Conservation (phyloP, 2,113 vertebrate species). For the Notarius lentiginosus region DNA sequence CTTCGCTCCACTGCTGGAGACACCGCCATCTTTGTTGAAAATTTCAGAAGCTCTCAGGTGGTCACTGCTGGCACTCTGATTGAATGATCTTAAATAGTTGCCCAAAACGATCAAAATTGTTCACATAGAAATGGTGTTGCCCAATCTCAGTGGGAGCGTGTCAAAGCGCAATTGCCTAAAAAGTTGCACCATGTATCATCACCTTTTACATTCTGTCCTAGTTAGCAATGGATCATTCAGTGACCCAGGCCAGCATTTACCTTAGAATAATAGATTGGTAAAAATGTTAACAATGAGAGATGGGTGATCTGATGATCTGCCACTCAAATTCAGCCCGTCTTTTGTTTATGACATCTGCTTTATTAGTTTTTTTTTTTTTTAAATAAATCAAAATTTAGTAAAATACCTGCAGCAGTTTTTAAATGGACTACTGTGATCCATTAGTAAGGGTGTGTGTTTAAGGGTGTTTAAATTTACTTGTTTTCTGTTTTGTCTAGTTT, state of each 20-base stretch:
- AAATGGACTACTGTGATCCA: not conserved
- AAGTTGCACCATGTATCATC: too few species aligned
- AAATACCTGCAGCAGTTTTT: not conserved
- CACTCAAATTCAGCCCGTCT: not conserved
- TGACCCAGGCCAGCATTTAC: not conserved
- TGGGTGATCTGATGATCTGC: not conserved
- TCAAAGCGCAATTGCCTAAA: too few species aligned
- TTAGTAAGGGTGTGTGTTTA: not conserved
- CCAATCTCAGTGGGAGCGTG: too few species aligned
- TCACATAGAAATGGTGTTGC: too few species aligned
- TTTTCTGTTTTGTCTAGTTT: constrained; percentile 71
- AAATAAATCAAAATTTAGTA: not conserved
- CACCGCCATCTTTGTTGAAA: too few species aligned
- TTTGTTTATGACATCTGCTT: not conserved
- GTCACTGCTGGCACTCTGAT: too few species aligned
- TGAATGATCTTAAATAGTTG: too few species aligned
- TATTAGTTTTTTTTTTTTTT: not conserved
- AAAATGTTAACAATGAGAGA: not conserved
- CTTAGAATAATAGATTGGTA: not conserved
- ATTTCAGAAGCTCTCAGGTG: too few species aligned
- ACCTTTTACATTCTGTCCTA: not conserved
- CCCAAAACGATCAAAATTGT: too few species aligned
- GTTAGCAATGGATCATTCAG: not conserved
- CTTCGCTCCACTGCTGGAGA: too few species aligned
- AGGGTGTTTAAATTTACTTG: not conserved